phyloP scores from a whole-genome alignment of 64 coral and sea anemone species.

The Stichodactyla mertensii region DNA sequence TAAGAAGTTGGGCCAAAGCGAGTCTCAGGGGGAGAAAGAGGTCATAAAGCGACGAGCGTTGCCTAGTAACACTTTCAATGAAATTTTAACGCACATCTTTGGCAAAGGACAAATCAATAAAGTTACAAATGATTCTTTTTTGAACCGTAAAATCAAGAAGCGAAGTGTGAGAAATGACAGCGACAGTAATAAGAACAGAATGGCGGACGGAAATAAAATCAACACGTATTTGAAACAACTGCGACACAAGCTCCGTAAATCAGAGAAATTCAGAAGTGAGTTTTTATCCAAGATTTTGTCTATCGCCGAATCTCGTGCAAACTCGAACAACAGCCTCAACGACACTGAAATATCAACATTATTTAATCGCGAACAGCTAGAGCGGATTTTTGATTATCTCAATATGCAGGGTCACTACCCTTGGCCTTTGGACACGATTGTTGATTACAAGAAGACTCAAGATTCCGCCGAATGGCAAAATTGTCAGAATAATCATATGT shows the following conservation, averaged over 20 bases:
- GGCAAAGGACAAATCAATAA: not conserved
- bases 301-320: not conserved
- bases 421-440: conserved; percentile 78
- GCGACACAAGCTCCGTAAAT: not conserved
- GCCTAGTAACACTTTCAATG: not conserved
- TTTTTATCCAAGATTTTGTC: not conserved
- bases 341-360: not conserved
- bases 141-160: not conserved
- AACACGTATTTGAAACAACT: not conserved
- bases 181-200: not conserved
- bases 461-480: conserved; percentile 41
- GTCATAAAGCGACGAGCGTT: not conserved
- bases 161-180: not conserved
- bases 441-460: conserved; percentile 53
- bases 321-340: not conserved
- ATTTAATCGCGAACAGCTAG: conserved; percentile 38
- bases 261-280: not conserved
- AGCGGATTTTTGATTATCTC: conserved; percentile 72
- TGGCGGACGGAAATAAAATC: not conserved
- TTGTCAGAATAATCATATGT: conserved; percentile 28
- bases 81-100: not conserved
- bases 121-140: not conserved
- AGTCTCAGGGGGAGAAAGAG: not conserved
- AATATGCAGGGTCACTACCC: conserved; percentile 74
- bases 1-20: not conserved